Base-by-base conservation (phyloP, 2,797 vertebrate genomes). In the Limosa lapponica region DNA sequence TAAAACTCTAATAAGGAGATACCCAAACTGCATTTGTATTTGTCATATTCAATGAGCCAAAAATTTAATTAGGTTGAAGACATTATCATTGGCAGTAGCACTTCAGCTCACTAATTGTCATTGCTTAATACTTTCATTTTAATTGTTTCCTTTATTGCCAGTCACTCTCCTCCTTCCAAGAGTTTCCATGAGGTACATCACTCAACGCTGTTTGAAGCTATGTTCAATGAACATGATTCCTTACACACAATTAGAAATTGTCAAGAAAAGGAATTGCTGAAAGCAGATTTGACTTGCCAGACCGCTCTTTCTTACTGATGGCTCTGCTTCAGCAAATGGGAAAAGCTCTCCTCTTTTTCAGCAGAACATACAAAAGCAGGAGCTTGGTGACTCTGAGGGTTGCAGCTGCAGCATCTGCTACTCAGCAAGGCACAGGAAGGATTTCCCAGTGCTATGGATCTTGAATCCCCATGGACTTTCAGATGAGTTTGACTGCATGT, bases 11-110 rank as follows among this genome's bases (percentile, higher is more conserved):
- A 88, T 86, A 75, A 83, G 73, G 75, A 86, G 69, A 73, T 69
- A 70, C 43, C 82, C 67, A 92, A 95, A 91, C 25, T 59, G 74
- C 71, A 88, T 95, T 94, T 96, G 44, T 94, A 92, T 96, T 96
- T 96, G 86, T 96, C 94, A 94, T 96, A 89, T 81, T 75, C 91
- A 97, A 95, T 96, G 93, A 97, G 89, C 89, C 96, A 96, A 95
- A 95, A 71, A 96, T 92, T 95, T 96, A 96, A 97, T 97, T 96
- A 96, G 71, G 49, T 81, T 87, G 87, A 94, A 94, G 88, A 62
- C 86, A 96, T 93, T 94, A 95, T 82, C 85, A 94, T 49, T 82
- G 87, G 83, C 90, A 87, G 72, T 13, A 66, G 79, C 69, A 79
- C 79, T 91, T 83, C 89, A 91, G 82, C 69, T 96, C 77, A 15